Conservation (phyloP, 2,888 invertebrate genomes). For the Parthenolecanium corni region DNA sequence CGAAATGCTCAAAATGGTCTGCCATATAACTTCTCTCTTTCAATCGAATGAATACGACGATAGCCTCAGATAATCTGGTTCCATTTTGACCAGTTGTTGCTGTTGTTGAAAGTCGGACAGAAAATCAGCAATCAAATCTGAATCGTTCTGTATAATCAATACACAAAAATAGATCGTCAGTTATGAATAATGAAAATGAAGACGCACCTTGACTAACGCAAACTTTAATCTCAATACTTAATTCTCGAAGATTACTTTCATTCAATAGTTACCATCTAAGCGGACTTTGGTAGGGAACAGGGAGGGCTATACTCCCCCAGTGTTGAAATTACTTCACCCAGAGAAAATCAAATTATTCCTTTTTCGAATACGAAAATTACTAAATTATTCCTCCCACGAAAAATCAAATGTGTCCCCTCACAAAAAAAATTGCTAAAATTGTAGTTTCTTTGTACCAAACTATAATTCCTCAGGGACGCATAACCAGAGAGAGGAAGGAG, state of each 20-base stretch:
- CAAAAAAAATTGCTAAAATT: too few relatives aligned
- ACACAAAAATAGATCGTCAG: neutral
- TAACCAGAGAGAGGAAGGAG: too few relatives aligned
- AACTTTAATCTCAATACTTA: constrained; percentile 1
- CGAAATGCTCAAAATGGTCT: neutral
- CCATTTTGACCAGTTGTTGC: constrained; percentile 26
- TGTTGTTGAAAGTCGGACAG: constrained; percentile 23
- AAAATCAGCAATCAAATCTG: constrained; percentile 24
- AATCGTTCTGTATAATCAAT: constrained; percentile 15
- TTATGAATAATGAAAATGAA: neutral
- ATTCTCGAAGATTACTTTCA: neutral
- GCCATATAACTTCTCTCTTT: neutral
- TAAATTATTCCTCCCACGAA: too few relatives aligned
- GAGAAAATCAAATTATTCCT: too few relatives aligned
- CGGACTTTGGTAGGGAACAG: too few relatives aligned
- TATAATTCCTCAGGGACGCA: too few relatives aligned
- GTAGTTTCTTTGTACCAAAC: too few relatives aligned
- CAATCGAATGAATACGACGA: constrained; percentile 25
- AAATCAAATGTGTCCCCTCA: too few relatives aligned
- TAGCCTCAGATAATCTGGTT: constrained; percentile 29
- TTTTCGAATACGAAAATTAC: too few relatives aligned
- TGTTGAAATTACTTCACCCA: too few relatives aligned
- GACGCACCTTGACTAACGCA: neutral
- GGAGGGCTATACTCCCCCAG: too few relatives aligned
- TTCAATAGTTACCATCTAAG: too few relatives aligned